A percentile compares a stretch with the other conserved stretches of the same genome.
Conservation (phyloP, 2,888 invertebrate species). For the Oeneis ivallda region DNA sequence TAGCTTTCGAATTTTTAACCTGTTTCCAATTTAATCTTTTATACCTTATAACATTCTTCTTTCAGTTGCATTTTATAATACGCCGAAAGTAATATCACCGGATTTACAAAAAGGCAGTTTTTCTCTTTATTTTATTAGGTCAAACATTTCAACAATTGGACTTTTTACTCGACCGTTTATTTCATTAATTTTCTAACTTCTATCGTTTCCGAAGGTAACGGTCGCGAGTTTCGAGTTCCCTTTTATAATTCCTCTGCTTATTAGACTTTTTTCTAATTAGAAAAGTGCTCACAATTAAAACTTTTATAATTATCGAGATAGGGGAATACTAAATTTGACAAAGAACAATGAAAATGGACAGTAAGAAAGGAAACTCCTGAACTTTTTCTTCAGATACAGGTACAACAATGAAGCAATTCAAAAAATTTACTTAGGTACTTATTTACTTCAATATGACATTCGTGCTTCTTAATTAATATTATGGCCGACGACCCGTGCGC, state of each 20-base stretch:
- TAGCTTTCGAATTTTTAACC: too few species aligned
- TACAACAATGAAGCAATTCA: slow-evolving; percentile 44
- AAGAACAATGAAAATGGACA: slow-evolving; percentile 73
- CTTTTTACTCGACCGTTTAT: slow-evolving; percentile 16
- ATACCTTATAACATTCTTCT: too few species aligned
- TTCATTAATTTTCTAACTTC: slow-evolving; percentile 23
- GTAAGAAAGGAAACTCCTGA: slow-evolving; percentile 72
- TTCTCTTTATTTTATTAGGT: background rate
- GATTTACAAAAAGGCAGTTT: background rate
- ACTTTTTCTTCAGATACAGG: slow-evolving; percentile 70
- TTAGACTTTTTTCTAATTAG: slow-evolving; percentile 76
- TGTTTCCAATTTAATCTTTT: too few species aligned
- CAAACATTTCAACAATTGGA: slow-evolving; percentile 9
- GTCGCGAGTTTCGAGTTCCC: slow-evolving; percentile 29
- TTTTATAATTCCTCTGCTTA: slow-evolving; percentile 41
- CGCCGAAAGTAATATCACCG: too few species aligned
- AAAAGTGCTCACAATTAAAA: slow-evolving; percentile 80
- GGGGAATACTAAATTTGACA: slow-evolving; percentile 65
- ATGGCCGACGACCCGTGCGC: too few species aligned
- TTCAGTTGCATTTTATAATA: too few species aligned
- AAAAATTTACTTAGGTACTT: background rate
- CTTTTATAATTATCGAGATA: slow-evolving; percentile 79
- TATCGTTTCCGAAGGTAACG: slow-evolving; percentile 26
- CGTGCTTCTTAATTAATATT: too few species aligned
- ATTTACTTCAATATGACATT: too few species aligned